phyloP scores from a whole-genome alignment of 2,113 vertebrate species.

The Calonectris borealis region DNA sequence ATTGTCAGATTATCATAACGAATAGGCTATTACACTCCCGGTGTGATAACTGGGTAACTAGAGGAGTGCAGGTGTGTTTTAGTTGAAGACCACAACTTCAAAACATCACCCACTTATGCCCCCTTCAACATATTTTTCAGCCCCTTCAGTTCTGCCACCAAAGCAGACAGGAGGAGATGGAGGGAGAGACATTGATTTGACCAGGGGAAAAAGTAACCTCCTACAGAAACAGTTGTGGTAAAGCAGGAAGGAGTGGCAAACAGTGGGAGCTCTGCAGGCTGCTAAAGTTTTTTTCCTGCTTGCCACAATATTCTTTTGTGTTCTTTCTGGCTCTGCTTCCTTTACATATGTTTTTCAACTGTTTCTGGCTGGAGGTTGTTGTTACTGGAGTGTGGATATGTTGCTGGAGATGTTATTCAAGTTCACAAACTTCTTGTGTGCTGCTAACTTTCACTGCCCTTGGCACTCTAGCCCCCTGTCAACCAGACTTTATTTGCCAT shows the following conservation, averaged over 20 bases:
- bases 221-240: neutral
- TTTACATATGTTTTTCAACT: neutral
- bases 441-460: neutral
- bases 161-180: neutral
- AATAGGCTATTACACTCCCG: neutral
- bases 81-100: neutral
- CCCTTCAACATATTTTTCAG: neutral
- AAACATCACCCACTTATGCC: neutral
- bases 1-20: neutral
- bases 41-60: neutral
- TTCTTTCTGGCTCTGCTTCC: neutral
- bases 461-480: neutral
- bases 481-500: neutral
- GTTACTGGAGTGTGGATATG: neutral
- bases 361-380: neutral
- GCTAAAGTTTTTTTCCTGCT: neutral
- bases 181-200: neutral
- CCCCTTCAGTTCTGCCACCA: neutral
- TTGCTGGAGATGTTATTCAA: neutral
- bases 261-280: neutral
- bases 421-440: neutral
- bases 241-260: neutral
- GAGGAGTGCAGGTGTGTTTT: neutral
- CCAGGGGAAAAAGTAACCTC: neutral
- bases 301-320: neutral